Conservation (phyloP, 2,797 vertebrate genomes). For the Phrynocephalus vlangalii region DNA sequence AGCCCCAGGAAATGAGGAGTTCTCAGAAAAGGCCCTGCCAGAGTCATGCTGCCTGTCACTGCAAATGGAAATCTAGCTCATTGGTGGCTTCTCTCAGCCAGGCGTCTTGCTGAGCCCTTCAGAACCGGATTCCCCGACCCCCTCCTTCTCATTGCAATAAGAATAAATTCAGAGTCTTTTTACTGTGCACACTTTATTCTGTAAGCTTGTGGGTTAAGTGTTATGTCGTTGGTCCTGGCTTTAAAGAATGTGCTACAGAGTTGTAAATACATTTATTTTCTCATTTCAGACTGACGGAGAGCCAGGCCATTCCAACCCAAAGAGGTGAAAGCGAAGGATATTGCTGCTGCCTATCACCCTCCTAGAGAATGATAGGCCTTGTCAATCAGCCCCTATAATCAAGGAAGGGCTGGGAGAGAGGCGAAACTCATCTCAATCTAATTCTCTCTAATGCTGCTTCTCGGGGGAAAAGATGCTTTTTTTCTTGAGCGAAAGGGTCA, state of each 20-base stretch:
- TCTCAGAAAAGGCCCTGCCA: neutral
- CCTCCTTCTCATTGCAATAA: neutral
- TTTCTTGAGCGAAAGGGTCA: neutral
- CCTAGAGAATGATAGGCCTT: constrained; percentile 13
- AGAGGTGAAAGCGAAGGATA: constrained; percentile 13
- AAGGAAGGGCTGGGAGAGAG: constrained; percentile 16
- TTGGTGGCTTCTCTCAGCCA: neutral
- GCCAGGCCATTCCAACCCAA: constrained; percentile 8
- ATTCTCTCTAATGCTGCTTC: constrained; percentile 1
- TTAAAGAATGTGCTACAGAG: constrained; percentile 13
- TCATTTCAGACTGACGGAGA: constrained; percentile 11
- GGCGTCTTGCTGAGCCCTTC: neutral
- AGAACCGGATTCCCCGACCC: neutral
- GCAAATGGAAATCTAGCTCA: neutral
- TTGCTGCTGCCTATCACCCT: constrained; percentile 22
- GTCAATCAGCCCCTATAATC: constrained; percentile 38
- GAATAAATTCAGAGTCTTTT: constrained; percentile 21
- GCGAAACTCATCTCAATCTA: constrained; percentile 13
- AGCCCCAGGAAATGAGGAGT: neutral
- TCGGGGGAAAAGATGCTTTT: neutral
- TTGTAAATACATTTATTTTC: constrained; percentile 43
- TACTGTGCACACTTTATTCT: neutral
- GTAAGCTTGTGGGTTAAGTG: constrained; percentile 21
- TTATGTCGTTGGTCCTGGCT: constrained; percentile 15
- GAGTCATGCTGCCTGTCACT: neutral